These are phyloP conservation scores for Chironomus tentans DNA, from an alignment of 2,888 invertebrate genomes.

Conservation along the genomic window DNA sequence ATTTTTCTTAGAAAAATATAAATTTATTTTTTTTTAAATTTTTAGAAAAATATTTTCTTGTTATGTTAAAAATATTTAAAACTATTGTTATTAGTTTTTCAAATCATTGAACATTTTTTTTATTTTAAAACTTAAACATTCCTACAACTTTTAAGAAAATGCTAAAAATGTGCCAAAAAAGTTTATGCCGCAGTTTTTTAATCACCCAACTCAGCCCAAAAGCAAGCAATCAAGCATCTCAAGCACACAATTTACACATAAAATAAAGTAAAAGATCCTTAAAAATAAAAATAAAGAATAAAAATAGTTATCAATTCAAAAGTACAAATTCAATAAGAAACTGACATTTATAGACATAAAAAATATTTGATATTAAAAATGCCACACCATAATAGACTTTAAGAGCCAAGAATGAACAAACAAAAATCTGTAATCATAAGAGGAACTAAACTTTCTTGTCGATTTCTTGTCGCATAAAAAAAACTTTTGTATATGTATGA, in stretches of 20 bases:
- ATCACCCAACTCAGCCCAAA: too few relatives aligned
- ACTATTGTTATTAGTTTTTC: too few relatives aligned
- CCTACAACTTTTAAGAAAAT: too few relatives aligned
- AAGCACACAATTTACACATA: background rate
- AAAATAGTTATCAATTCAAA: conserved; percentile 3
- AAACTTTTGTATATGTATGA: too few relatives aligned
- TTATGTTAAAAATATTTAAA: too few relatives aligned
- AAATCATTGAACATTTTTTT: too few relatives aligned
- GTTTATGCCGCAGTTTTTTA: too few relatives aligned
- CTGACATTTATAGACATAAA: background rate
- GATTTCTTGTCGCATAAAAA: background rate
- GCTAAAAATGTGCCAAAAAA: background rate
- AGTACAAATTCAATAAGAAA: background rate
- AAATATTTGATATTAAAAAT: background rate
- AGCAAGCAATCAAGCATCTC: background rate
- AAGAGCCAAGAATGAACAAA: background rate
- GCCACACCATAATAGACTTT: background rate
- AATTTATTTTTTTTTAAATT: too few relatives aligned
- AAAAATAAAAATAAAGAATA: background rate
- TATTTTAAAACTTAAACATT: too few relatives aligned
- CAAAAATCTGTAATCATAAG: too few relatives aligned
- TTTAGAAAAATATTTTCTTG: too few relatives aligned
- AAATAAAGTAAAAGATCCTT: background rate
- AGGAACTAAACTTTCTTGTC: background rate
- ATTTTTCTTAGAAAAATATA: too few relatives aligned